A percentile compares a stretch with the other conserved stretches of the same genome.
phyloP scores from a whole-genome alignment of 1,140 invertebrate genomes.

The Neodiprion fabricii region DNA sequence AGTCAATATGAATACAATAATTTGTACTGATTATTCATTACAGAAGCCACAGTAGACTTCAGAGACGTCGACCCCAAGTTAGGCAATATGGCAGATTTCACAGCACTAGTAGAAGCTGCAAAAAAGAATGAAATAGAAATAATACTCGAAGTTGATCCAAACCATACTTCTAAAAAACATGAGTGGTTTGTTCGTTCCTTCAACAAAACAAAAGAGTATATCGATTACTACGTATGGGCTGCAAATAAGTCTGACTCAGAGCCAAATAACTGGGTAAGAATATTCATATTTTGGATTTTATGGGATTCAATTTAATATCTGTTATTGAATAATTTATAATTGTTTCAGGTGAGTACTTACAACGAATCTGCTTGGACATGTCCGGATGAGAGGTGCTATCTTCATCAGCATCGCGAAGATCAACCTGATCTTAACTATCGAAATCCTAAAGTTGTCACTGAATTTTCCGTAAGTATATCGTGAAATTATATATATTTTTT shows the following conservation, averaged over 20 bases:
- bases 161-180: conserved; percentile 76
- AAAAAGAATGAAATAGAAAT: conserved; percentile 54
- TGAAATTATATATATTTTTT: conserved; percentile 42
- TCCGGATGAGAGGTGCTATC: conserved; percentile 62
- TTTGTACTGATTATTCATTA: conserved; percentile 3
- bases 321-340: conserved; percentile 9
- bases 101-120: conserved; percentile 66
- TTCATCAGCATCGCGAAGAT: conserved; percentile 64
- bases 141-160: conserved; percentile 65
- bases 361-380: conserved; percentile 70
- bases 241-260: conserved; percentile 49
- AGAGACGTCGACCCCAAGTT: conserved; percentile 73
- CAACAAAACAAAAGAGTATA: conserved; percentile 60
- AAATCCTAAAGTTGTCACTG: conserved; percentile 63
- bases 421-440: conserved; percentile 74
- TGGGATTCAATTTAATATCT: not conserved
- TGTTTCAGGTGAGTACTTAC: conserved; percentile 55
- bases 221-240: conserved; percentile 76
- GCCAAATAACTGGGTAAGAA: conserved; percentile 79
- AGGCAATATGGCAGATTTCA: conserved; percentile 77
- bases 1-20: conserved; percentile 7
- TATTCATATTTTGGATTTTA: not conserved
- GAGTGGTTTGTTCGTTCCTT: conserved; percentile 75
- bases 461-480: conserved; percentile 60
- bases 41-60: conserved; percentile 65